Evolutionary conservation across 2,888 invertebrate genomes (phyloP), one percentile per base, ranked within the genome.

Genomic region (Phengaris alcon): DNA sequence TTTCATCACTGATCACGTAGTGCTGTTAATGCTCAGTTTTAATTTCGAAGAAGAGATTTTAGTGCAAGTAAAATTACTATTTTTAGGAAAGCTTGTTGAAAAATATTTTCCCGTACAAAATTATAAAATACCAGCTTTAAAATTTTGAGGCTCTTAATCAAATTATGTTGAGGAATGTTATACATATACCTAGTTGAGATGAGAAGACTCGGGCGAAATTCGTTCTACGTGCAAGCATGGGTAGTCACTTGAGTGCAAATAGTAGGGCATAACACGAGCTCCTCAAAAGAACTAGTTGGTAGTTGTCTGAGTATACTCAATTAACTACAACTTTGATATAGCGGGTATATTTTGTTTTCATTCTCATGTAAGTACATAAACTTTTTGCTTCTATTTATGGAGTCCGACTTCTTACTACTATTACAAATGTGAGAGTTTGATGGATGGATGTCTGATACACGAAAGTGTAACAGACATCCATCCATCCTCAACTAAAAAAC

Each of bases 251-350:
- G 64, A 64, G 64, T 35, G 12, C 12, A 44, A 13, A 12, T 64
- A 35, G 64, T 6, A 64, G 64, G 35, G 64, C 64, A 64, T 64
- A 64, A 64, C 64, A 64, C 64, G 64, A 64, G 64, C 64, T 44
- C 64, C 35, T 44, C 35, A 64, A 44, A 64, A 64, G 10, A 64
- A 64, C 64, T 64, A 64, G 64, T 64, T 44, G 35, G 35, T 64
- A 35, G 35, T 64, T 64, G 35, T 64, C 64, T 64, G 44, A 35
- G 64, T 44, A 64, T 13, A 35, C 22, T 9, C 15, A 8, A 35
- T 35, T 35, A 35, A 35, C 35, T 35, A 35, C 35, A 35, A 35
- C 35, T 35, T 35, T 35, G 35, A 35, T 35, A 35, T 35, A 35
- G 35, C 35, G 35, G 35, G 35, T 35, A 35, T 4, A 35, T 35